Conservation (phyloP, 1,140 invertebrate species). For the Aradophagus sp. region DNA sequence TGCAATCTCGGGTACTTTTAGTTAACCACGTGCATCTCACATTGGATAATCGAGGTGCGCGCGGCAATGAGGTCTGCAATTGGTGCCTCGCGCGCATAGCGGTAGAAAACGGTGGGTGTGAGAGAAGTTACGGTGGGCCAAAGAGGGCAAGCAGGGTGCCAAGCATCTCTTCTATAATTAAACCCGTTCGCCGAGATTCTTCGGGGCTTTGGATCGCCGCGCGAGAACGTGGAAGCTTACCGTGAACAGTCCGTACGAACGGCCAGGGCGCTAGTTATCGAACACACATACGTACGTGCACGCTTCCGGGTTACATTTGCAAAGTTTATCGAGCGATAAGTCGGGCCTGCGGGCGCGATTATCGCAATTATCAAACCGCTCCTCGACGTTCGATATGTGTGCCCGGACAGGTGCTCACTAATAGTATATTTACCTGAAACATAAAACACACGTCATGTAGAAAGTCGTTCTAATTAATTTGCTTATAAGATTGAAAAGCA, state of each 20-base stretch:
- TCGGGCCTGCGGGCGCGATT: slow-evolving; percentile 44
- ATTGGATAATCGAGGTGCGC: slow-evolving; percentile 33
- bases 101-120: slow-evolving; percentile 48
- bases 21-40: slow-evolving; percentile 39
- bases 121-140: slow-evolving; percentile 44
- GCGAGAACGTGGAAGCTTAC: slow-evolving; percentile 23
- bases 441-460: slow-evolving; percentile 27
- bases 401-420: slow-evolving; percentile 38
- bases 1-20: slow-evolving; percentile 35
- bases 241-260: slow-evolving; percentile 20
- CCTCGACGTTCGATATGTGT: slow-evolving; percentile 16
- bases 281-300: slow-evolving; percentile 22
- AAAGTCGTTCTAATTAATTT: slow-evolving; percentile 36
- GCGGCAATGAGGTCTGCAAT: slow-evolving; percentile 26
- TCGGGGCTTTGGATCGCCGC: slow-evolving; percentile 13
- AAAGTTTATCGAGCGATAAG: slow-evolving; percentile 52
- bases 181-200: slow-evolving; percentile 58
- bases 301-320: slow-evolving; percentile 53
- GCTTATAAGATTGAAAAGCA: no score
- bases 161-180: slow-evolving; percentile 60
- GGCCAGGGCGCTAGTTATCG: slow-evolving; percentile 44
- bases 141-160: slow-evolving; percentile 47
- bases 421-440: slow-evolving; percentile 49
- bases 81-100: slow-evolving; percentile 23
- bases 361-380: slow-evolving; percentile 39